phyloP scores from a whole-genome alignment of 2,888 invertebrate genomes.

The Entomobrya proxima region DNA sequence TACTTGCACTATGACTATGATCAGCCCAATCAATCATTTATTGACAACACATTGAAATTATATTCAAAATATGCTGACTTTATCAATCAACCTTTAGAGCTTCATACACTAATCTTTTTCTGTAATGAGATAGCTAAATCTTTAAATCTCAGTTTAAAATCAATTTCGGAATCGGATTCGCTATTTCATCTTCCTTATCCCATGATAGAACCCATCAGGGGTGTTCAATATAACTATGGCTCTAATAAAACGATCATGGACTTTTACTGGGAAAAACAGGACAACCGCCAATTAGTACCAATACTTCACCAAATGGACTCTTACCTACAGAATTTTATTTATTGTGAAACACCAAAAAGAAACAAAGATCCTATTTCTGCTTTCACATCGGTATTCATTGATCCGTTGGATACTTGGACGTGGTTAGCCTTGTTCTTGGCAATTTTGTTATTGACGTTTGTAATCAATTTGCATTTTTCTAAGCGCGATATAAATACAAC shows the following conservation, averaged over 20 bases:
- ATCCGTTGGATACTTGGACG: background rate
- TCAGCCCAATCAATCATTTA: background rate
- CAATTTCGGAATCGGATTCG: background rate
- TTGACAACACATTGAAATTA: background rate
- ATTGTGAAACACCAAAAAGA: background rate
- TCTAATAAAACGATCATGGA: background rate
- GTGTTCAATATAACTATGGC: background rate
- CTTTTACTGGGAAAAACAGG: background rate
- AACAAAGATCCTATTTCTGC: background rate
- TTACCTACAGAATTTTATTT: background rate
- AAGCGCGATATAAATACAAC: too few relatives aligned
- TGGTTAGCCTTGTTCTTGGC: background rate
- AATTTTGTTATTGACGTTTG: background rate
- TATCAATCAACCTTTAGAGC: background rate
- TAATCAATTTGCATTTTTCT: too few relatives aligned
- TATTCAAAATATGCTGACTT: background rate
- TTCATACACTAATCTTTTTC: background rate
- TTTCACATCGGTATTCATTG: background rate
- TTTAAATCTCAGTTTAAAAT: background rate
- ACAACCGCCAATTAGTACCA: background rate
- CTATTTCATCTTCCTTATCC: background rate
- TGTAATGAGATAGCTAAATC: constrained; percentile 3
- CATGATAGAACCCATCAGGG: background rate
- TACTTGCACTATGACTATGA: background rate
- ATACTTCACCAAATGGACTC: background rate